These are phyloP conservation scores for Heteromurus nitidus DNA, from an alignment of 2,888 invertebrate genomes.

Conservation along the genomic window DNA sequence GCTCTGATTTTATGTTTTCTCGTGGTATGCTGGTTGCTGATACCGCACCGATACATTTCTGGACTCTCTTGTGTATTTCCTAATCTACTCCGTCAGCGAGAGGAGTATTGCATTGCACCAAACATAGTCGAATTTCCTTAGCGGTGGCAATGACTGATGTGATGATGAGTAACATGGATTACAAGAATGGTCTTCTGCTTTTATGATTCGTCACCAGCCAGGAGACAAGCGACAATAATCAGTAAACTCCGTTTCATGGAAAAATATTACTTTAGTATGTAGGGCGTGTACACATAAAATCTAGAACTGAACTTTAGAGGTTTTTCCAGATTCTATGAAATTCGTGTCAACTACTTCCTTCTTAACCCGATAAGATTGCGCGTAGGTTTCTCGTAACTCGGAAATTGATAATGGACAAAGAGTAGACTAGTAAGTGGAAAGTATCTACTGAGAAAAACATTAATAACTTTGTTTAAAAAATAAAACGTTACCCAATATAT, in stretches of 20 bases:
- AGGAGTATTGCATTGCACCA: background rate
- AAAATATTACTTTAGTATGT: background rate
- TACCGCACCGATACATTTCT: background rate
- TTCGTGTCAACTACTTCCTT: no score
- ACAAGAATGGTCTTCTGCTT: background rate
- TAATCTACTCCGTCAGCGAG: background rate
- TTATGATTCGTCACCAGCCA: conserved; percentile 14
- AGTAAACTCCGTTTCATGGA: background rate
- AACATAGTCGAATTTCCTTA: background rate
- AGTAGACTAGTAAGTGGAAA: no score
- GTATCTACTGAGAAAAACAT: no score
- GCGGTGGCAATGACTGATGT: background rate
- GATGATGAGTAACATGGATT: conserved; percentile 13
- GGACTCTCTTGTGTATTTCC: background rate
- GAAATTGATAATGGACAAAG: no score
- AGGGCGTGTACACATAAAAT: no score
- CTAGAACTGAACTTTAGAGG: no score
- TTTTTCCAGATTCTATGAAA: no score
- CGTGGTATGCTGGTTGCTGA: conserved; percentile 1
- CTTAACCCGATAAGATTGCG: no score
- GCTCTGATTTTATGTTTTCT: no score
- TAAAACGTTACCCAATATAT: no score
- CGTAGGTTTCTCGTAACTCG: no score
- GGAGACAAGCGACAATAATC: background rate
- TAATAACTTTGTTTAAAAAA: no score